A percentile compares a stretch with the other conserved stretches of the same genome.
Evolutionary conservation across 2,888 invertebrate species (phyloP).

Genomic region (Mythimna vitellina): DNA sequence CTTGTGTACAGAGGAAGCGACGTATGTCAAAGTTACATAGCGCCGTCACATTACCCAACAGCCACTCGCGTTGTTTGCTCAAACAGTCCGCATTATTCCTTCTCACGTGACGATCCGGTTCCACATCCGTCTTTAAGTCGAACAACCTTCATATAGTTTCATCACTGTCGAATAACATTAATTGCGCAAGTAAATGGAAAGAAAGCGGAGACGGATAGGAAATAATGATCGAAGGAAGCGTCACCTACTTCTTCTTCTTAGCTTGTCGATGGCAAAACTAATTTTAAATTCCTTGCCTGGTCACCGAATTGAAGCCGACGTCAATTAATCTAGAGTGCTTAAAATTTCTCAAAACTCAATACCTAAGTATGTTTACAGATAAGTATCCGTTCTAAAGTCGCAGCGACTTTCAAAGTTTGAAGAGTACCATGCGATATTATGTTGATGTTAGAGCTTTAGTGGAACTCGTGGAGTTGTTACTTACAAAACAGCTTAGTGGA

Average conservation of each 20-base stretch:
- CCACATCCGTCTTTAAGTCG: slow-evolving; percentile 33
- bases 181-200: slow-evolving; percentile 18
- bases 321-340: neutral
- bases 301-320: neutral
- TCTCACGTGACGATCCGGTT: slow-evolving; percentile 19
- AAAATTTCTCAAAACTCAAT: slow-evolving; percentile 1
- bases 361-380: neutral
- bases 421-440: slow-evolving; percentile 30
- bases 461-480: slow-evolving; percentile 8
- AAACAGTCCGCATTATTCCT: neutral
- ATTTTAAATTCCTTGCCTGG: no score
- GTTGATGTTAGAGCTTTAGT: slow-evolving; percentile 25
- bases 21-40: slow-evolving; percentile 17
- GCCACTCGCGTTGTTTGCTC: neutral
- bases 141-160: slow-evolving; percentile 17
- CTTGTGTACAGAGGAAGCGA: neutral
- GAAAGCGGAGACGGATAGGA: slow-evolving; percentile 35
- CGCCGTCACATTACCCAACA: slow-evolving; percentile 12
- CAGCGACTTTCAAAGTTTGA: slow-evolving; percentile 13
- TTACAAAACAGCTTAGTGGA: slow-evolving; percentile 14
- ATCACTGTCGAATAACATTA: slow-evolving; percentile 15
- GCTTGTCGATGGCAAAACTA: no score
- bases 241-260: neutral
- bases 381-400: slow-evolving; percentile 37
- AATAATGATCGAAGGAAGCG: neutral